These are phyloP conservation scores for Epinephelus moara DNA, from an alignment of 2,113 vertebrate species.

Conservation along the genomic window DNA sequence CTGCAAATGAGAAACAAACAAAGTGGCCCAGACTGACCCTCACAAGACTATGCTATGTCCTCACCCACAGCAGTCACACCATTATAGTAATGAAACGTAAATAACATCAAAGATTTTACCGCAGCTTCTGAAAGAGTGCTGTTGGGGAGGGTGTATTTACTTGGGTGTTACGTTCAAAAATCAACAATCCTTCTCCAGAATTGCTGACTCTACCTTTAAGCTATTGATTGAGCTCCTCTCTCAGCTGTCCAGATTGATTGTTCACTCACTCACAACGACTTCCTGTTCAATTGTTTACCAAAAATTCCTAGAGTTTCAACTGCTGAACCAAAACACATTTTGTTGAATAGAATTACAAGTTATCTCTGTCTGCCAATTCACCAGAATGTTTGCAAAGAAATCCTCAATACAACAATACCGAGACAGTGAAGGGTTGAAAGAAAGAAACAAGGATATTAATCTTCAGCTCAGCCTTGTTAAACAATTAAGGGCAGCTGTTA, in stretches of 20 bases:
- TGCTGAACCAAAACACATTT: neutral
- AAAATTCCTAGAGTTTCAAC: neutral
- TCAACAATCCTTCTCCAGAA: too few relatives aligned
- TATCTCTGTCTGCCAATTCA: constrained; percentile 20
- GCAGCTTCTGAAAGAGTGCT: too few relatives aligned
- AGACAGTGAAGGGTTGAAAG: neutral
- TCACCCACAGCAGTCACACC: too few relatives aligned
- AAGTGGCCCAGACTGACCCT: too few relatives aligned
- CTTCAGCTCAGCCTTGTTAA: constrained; percentile 41
- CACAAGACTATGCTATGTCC: too few relatives aligned
- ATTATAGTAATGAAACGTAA: too few relatives aligned
- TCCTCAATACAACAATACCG: neutral
- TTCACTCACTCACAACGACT: constrained; percentile 25
- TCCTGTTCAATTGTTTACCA: constrained; percentile 16
- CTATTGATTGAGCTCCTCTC: constrained; percentile 13
- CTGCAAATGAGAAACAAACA: too few relatives aligned
- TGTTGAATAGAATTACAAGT: neutral
- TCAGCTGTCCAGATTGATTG: neutral
- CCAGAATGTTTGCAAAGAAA: constrained; percentile 27
- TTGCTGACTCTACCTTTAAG: neutral
- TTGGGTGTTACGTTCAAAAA: too few relatives aligned
- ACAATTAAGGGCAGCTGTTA: constrained; percentile 44
- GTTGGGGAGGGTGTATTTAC: too few relatives aligned
- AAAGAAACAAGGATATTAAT: constrained; percentile 28
- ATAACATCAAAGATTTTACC: too few relatives aligned